A percentile compares a stretch with the other conserved stretches of the same genome.
Evolutionary conservation across 2,888 invertebrate genomes (phyloP).

Genomic region (Malthinus seriepunctatus): DNA sequence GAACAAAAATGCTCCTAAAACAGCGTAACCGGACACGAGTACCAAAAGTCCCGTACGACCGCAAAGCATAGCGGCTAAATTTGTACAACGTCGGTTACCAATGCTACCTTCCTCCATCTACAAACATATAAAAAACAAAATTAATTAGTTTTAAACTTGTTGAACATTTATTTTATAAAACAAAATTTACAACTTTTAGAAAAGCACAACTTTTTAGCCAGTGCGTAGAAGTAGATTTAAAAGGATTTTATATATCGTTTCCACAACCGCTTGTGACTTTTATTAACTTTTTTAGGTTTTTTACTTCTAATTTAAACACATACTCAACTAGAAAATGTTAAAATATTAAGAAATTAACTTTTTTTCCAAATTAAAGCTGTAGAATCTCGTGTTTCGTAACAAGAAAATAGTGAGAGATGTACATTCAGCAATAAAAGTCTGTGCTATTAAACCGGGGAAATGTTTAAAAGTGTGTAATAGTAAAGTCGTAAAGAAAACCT

Average conservation of each 20-base stretch:
- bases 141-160: not conserved
- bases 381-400: not conserved
- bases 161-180: not conserved
- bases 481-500: too few relatives aligned
- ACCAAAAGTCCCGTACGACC: slow-evolving; percentile 49
- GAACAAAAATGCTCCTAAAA: slow-evolving; percentile 52
- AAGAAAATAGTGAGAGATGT: too few relatives aligned
- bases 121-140: slow-evolving; percentile 20
- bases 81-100: slow-evolving; percentile 28
- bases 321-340: too few relatives aligned
- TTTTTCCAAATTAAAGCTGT: too few relatives aligned
- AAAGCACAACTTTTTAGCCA: not conserved
- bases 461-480: too few relatives aligned
- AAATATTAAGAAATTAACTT: too few relatives aligned
- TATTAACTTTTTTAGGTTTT: too few relatives aligned
- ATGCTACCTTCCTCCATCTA: slow-evolving; percentile 45
- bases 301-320: too few relatives aligned
- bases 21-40: slow-evolving; percentile 49
- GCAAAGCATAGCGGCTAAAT: slow-evolving; percentile 49
- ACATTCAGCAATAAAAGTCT: too few relatives aligned
- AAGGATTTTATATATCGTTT: too few relatives aligned
- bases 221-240: not conserved
- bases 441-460: too few relatives aligned
- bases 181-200: not conserved
- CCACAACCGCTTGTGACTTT: too few relatives aligned